Conservation (phyloP, 2,797 vertebrate genomes). For the Macropodus opercularis region DNA sequence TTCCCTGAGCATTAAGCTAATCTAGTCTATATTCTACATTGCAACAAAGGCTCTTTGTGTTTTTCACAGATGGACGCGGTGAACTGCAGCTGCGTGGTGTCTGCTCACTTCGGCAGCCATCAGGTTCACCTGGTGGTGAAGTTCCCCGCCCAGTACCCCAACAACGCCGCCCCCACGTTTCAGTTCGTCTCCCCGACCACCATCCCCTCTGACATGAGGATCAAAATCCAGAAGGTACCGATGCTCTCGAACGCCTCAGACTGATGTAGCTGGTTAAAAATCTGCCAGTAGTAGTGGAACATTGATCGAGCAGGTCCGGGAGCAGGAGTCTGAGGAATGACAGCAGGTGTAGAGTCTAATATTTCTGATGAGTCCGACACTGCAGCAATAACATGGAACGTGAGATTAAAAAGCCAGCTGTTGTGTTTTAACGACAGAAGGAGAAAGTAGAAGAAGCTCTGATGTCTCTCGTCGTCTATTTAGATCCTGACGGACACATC, state of each 20-base stretch:
- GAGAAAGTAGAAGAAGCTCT: too few relatives aligned
- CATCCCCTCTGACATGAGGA: slow-evolving; percentile 92
- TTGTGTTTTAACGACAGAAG: too few relatives aligned
- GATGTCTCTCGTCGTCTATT: background rate
- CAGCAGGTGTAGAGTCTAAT: background rate
- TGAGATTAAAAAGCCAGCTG: too few relatives aligned
- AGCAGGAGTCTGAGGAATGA: too few relatives aligned
- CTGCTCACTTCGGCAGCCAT: slow-evolving; percentile 90
- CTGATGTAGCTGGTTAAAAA: too few relatives aligned
- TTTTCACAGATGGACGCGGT: slow-evolving; percentile 90
- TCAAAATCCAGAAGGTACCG: slow-evolving; percentile 93
- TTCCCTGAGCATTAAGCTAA: too few relatives aligned
- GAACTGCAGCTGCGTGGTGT: slow-evolving; percentile 93
- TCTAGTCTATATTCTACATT: too few relatives aligned
- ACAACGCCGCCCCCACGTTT: slow-evolving; percentile 94
- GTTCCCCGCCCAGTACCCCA: slow-evolving; percentile 95
- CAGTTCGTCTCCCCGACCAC: slow-evolving; percentile 94
- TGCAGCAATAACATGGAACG: too few relatives aligned
- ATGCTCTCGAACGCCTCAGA: background rate
- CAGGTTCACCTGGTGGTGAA: slow-evolving; percentile 94
- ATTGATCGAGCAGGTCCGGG: too few relatives aligned
- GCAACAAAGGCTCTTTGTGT: background rate
- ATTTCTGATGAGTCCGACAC: too few relatives aligned
- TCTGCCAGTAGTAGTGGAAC: too few relatives aligned
- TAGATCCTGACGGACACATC: slow-evolving; percentile 96